Evolutionary conservation across 1,140 invertebrate genomes (phyloP).

Genomic region (Drosophila arizonae): DNA sequence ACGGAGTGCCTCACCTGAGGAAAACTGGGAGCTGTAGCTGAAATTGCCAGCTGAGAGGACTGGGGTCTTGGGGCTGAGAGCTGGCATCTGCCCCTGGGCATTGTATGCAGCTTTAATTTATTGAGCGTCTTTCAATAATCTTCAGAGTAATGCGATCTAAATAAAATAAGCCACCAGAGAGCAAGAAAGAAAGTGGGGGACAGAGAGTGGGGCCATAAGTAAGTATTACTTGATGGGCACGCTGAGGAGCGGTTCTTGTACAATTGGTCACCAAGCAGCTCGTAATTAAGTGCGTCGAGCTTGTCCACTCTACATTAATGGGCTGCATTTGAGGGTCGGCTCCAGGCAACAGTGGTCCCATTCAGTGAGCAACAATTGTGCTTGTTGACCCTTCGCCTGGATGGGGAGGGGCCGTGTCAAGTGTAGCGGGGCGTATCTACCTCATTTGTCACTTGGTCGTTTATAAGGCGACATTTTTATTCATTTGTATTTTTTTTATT

Average conservation of each 20-base stretch:
- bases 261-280: slow-evolving; percentile 8
- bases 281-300: slow-evolving; percentile 58
- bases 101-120: slow-evolving; percentile 37
- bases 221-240: slow-evolving; percentile 4
- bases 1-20: slow-evolving; percentile 1
- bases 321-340: slow-evolving; percentile 14
- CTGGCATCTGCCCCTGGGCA: slow-evolving; percentile 4
- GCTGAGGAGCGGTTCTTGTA: not conserved
- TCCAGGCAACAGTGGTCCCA: not conserved
- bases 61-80: not conserved
- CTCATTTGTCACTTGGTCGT: slow-evolving; percentile 56
- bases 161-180: slow-evolving; percentile 11
- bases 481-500: slow-evolving; percentile 36
- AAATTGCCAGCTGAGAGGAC: not conserved
- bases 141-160: slow-evolving; percentile 55
- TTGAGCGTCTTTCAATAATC: slow-evolving; percentile 55
- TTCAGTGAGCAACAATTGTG: not conserved
- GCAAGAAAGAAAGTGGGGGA: too few species aligned
- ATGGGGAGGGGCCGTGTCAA: not conserved
- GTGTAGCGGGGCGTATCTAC: slow-evolving; percentile 15
- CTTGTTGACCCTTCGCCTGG: not conserved
- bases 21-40: not conserved
- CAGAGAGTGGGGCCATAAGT: not conserved
- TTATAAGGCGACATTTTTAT: slow-evolving; percentile 56
- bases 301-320: slow-evolving; percentile 15